These are phyloP conservation scores for Catharus ustulatus DNA, from an alignment of 2,797 vertebrate genomes.

Conservation along the genomic window DNA sequence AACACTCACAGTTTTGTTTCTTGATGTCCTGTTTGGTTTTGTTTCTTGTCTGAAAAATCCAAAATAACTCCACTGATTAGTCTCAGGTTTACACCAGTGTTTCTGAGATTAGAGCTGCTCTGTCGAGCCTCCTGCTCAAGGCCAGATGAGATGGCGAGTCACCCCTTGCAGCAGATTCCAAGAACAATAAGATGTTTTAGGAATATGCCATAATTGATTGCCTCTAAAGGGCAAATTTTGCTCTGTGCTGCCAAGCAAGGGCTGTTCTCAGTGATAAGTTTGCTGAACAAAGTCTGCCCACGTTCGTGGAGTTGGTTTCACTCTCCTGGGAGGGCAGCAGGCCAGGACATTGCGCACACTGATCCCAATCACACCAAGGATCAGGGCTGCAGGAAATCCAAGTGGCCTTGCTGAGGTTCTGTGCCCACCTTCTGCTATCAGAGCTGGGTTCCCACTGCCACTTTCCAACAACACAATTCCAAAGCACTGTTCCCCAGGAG, in stretches of 20 bases:
- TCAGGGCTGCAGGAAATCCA: constrained; percentile 38
- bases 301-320: not conserved
- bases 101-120: constrained; percentile 28
- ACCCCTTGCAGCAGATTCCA: not conserved
- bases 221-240: constrained; percentile 60
- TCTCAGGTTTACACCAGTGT: not conserved
- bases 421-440: not conserved
- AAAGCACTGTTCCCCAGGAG: not conserved
- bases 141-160: not conserved
- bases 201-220: not conserved
- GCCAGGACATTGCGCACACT: constrained; percentile 39
- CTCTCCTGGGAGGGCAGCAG: constrained; percentile 31
- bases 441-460: not conserved
- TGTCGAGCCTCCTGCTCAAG: not conserved
- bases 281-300: constrained; percentile 23
- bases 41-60: not conserved
- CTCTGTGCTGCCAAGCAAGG: constrained; percentile 33
- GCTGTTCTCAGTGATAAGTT: constrained; percentile 51
- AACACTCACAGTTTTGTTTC: not conserved
- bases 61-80: not conserved
- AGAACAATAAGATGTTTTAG: constrained; percentile 58
- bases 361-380: constrained; percentile 33
- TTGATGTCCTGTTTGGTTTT: not conserved
- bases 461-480: not conserved
- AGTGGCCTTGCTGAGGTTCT: not conserved